Evolutionary conservation across 2,113 vertebrate species (phyloP).

Genomic region (Struthio camelus): DNA sequence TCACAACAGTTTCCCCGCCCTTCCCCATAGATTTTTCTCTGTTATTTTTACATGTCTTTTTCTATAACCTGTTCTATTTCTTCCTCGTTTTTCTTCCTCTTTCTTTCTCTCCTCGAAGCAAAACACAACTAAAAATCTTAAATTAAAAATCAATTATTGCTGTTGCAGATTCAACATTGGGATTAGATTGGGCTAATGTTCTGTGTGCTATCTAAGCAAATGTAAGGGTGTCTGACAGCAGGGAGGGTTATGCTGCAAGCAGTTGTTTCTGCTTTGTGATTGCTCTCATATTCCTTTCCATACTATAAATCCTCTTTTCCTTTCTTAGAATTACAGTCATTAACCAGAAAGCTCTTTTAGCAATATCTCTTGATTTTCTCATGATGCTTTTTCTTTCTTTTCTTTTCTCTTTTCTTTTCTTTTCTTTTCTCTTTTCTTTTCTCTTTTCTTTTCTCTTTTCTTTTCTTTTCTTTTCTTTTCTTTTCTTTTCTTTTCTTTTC

Average conservation of each 20-base stretch:
- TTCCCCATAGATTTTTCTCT: background rate
- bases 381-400: background rate
- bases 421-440: too few species aligned
- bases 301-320: background rate
- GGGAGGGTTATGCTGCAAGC: background rate
- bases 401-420: too few species aligned
- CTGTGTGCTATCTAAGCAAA: background rate
- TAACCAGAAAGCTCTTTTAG: background rate
- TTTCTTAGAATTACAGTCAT: background rate
- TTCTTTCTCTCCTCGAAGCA: background rate
- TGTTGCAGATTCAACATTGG: background rate
- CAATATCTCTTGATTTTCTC: background rate
- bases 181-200: background rate
- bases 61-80: too few species aligned
- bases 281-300: background rate
- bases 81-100: too few species aligned
- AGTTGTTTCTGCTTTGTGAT: background rate
- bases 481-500: too few species aligned
- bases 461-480: too few species aligned
- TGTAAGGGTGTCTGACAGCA: background rate
- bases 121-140: background rate
- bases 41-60: background rate
- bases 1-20: background rate
- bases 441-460: too few species aligned
- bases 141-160: background rate